Evolutionary conservation across 2,113 vertebrate genomes (phyloP), one percentile per base, ranked within the genome.

Genomic region (Xiphias gladius): DNA sequence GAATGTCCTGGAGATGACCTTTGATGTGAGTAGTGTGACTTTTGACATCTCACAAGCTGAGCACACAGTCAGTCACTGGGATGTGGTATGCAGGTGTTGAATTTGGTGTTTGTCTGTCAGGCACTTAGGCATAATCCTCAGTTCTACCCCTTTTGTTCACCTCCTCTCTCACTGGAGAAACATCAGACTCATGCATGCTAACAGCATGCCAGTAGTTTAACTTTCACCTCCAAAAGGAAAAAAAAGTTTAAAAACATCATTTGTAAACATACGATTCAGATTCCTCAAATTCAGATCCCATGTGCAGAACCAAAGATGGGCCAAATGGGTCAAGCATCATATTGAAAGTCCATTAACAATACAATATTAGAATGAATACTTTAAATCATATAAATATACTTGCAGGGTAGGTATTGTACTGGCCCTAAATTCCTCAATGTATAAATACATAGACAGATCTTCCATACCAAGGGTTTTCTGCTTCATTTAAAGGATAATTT

Each of bases 1-100:
- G 93, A 99, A 97, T 58, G 94, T 97, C 80, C 94, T 99, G 14
- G 98, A 99, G 92, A 98, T 98, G 96, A 96, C 96, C 0, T 99
- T 99, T 80, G 97, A 99, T 86, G 98, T 99, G 84, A 92, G 96
- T 95, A 5, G 1, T 1, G 16, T 78, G 63, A 80, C 67, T 55
- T 95, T 37, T 84, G 63, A 77, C 30, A 57, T 67, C 46, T 22
- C 14, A 28, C 17, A 8, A 13, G 37, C 32, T 20, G 46, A 61
- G 24, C 64, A 7, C 16, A 37, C 63, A 39, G 26, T 39, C 22
- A 19, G 37, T 62, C 46, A 48, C 20, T 59, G 8, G 10, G 50
- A 14, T 62, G 37, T 37, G 17, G 69, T 58, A 61, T 57, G 26
- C 24, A 46, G 19, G 20, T 9, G 46, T 5, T 16, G 12, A 35